Base-by-base conservation (phyloP, 2,797 vertebrate genomes). In the Diplodus sargus region DNA sequence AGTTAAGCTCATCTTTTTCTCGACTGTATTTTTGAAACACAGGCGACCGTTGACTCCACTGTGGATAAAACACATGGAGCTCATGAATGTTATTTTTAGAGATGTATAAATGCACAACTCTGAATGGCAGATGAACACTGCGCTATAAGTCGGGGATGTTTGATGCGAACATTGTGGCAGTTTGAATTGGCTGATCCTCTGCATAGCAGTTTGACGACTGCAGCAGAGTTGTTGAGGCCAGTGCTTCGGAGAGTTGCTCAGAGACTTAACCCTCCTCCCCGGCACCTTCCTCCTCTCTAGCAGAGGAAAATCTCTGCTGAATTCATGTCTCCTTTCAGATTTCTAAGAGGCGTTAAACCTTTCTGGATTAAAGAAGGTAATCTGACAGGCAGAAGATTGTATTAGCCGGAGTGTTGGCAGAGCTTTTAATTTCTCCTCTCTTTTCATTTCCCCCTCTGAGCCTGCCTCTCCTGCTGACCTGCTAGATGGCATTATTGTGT, bases 341-440 rank as follows among this genome's bases (percentile, higher is more conserved):
- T 94, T 94, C 90, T 92, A 92, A 94, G 92, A 94, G 93, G 92
- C 91, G 87, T 93, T 93, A 95, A 95, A 95, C 94, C 94, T 93
- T 92, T 88, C 90, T 93, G 94, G 94, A 95, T 96, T 96, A 95
- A 94, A 94, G 90, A 89, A 91, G 91, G 89, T 94, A 95, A 95
- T 94, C 93, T 95, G 95, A 95, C 94, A 95, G 94, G 94, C 94
- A 94, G 95, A 92, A 94, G 93, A 95, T 94, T 93, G 94, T 94
- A 95, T 95, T 94, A 95, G 90, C 90, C 64, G 14, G 87, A 94
- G 91, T 88, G 93, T 93, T 93, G 93, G 94, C 95, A 94, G 91
- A 95, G 93, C 91, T 94, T 93, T 93, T 93, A 88, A 91, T 94
- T 90, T 91, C 86, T 91, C 82, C 83, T 84, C 92, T 89, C 79